phyloP scores from a whole-genome alignment of 1,140 invertebrate species.

The Cherax quadricarinatus region DNA sequence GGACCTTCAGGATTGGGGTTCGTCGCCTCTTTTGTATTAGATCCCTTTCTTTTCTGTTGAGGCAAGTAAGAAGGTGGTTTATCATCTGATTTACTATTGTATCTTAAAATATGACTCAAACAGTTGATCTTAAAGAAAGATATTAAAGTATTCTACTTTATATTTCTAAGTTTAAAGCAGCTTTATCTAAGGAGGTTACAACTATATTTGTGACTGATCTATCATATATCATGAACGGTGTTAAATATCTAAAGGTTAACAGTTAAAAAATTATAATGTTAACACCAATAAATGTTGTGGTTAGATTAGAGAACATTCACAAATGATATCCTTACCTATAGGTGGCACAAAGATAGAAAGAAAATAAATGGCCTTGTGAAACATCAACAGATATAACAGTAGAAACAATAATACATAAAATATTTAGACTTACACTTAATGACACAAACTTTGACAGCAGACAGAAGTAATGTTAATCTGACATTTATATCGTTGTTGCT shows the following conservation, averaged over 20 bases:
- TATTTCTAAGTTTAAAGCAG: not conserved
- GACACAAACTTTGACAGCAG: not conserved
- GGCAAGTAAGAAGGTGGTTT: conserved; percentile 17
- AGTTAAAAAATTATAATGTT: not conserved
- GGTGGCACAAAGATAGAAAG: too few relatives aligned
- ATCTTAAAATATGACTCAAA: not conserved
- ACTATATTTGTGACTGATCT: not conserved
- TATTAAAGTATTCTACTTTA: not conserved
- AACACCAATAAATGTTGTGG: not conserved
- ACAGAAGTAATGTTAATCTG: not conserved
- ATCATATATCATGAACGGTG: conserved; percentile 1
- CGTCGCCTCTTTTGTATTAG: conserved; percentile 27
- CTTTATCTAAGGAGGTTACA: conserved; percentile 47
- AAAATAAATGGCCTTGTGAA: too few relatives aligned
- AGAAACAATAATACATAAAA: too few relatives aligned
- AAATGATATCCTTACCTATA: not conserved
- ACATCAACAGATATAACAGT: not conserved
- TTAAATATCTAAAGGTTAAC: not conserved
- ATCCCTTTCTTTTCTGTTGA: conserved; percentile 44
- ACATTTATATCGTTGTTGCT: not conserved
- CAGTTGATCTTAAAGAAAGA: not conserved
- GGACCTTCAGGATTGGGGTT: conserved; percentile 23
- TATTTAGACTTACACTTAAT: not conserved
- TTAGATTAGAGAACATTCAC: not conserved
- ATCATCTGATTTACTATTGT: conserved; percentile 32